Evolutionary conservation across 2,888 invertebrate genomes (phyloP).

Genomic region (Athrips mouffetella): DNA sequence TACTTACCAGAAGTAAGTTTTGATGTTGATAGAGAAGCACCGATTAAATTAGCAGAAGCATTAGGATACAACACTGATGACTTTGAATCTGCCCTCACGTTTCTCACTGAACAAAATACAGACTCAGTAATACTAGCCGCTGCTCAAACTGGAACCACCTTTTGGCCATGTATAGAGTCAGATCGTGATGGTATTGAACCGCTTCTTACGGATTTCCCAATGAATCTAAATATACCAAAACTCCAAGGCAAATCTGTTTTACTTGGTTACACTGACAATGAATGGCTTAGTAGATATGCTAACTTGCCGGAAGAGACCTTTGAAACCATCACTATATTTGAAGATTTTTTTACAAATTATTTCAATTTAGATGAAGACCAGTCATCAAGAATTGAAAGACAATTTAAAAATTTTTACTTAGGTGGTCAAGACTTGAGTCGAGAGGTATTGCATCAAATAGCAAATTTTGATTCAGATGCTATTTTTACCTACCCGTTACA

Average conservation of each 20-base stretch:
- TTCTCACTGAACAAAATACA: constrained; percentile 31
- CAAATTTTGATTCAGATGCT: constrained; percentile 36
- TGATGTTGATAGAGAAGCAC: constrained; percentile 24
- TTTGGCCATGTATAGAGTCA: constrained; percentile 36
- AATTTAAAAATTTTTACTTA: constrained; percentile 31
- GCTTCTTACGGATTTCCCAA: constrained; percentile 32
- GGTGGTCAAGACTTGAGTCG: constrained; percentile 29
- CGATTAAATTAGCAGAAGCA: constrained; percentile 27
- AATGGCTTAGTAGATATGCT: too few species aligned
- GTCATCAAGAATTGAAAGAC: constrained; percentile 30
- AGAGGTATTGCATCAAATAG: constrained; percentile 16
- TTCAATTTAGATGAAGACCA: constrained; percentile 36
- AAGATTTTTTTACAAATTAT: too few species aligned
- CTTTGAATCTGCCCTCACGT: constrained; percentile 32
- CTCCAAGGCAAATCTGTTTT: too few species aligned
- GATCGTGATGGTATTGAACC: constrained; percentile 34
- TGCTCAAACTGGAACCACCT: constrained; percentile 24
- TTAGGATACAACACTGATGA: constrained; percentile 28
- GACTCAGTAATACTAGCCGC: constrained; percentile 31
- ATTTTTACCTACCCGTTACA: constrained; percentile 32
- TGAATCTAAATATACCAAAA: constrained; percentile 26
- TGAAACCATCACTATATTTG: too few species aligned
- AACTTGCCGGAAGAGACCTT: too few species aligned
- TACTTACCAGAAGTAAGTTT: constrained; percentile 21
- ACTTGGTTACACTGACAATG: too few species aligned